These are phyloP conservation scores for Sinelater perroti DNA, from an alignment of 2,888 invertebrate genomes.

Conservation along the genomic window DNA sequence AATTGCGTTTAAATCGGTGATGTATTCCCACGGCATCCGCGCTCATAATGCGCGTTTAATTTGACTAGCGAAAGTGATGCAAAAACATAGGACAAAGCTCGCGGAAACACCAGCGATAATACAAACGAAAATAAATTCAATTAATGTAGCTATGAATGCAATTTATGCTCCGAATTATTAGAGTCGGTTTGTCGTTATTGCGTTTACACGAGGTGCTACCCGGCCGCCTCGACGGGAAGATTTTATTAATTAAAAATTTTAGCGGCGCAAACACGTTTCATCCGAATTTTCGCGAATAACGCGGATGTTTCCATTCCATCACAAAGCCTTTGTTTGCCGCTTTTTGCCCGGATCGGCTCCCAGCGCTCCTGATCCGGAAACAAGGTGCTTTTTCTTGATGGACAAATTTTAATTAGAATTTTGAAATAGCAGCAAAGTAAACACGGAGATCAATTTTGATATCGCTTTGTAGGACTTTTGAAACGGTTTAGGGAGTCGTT, in stretches of 20 bases:
- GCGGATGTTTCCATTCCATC: constrained; percentile 6
- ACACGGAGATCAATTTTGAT: not conserved
- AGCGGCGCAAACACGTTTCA: constrained; percentile 32
- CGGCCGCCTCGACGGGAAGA: constrained; percentile 35
- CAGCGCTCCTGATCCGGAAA: not conserved
- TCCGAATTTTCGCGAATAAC: constrained; percentile 18
- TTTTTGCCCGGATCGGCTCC: not conserved
- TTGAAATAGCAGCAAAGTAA: not conserved
- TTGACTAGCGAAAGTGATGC: constrained; percentile 4
- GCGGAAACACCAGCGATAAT: constrained; percentile 30
- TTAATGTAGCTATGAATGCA: constrained; percentile 45
- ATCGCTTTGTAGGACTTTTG: not conserved
- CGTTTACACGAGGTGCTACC: constrained; percentile 40
- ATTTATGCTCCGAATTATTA: constrained; percentile 45
- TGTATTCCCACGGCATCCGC: no score
- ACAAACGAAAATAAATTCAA: constrained; percentile 44
- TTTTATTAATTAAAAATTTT: constrained; percentile 46
- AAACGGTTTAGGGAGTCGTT: no score
- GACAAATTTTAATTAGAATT: not conserved
- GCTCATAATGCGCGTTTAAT: no score
- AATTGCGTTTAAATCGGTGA: no score
- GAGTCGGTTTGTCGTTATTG: constrained; percentile 41
- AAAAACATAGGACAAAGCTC: constrained; percentile 12
- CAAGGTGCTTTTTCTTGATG: not conserved
- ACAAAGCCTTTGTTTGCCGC: constrained; percentile 7